These are phyloP conservation scores for Chorisops tibialis DNA, from an alignment of 2,888 invertebrate species.

Conservation along the genomic window DNA sequence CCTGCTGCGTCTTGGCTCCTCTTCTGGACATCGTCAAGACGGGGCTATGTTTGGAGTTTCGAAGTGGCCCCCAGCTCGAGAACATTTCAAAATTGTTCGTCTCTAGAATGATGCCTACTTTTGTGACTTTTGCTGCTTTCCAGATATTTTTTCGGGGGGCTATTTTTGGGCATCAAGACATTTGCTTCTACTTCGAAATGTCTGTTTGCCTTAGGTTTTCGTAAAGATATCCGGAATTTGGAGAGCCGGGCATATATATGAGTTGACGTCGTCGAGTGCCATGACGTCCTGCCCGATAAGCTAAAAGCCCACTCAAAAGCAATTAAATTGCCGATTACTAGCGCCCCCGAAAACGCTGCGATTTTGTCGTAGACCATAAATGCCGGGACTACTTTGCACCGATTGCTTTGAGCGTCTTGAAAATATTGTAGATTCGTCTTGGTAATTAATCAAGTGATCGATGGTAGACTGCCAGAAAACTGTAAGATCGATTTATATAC, in stretches of 20 bases:
- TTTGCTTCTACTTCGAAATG: too few species aligned
- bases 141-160: constrained; percentile 1
- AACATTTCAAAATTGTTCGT: not conserved
- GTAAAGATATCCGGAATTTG: not conserved
- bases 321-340: not conserved
- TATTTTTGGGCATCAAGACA: constrained; percentile 12
- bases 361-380: constrained; percentile 14
- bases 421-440: not conserved
- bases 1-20: constrained; percentile 23
- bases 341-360: constrained; percentile 1
- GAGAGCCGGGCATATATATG: too few species aligned
- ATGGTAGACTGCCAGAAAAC: constrained; percentile 7
- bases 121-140: not conserved
- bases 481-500: constrained; percentile 15
- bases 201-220: not conserved
- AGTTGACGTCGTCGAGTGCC: too few species aligned
- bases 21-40: constrained; percentile 28
- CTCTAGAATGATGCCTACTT: constrained; percentile 9
- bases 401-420: not conserved
- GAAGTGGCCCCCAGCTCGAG: constrained; percentile 10
- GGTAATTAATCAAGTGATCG: constrained; percentile 10
- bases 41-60: constrained; percentile 14
- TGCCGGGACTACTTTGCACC: constrained; percentile 10
- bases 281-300: constrained; percentile 2
- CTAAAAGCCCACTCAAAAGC: constrained; percentile 21